A percentile compares a stretch with the other conserved stretches of the same genome.
Evolutionary conservation across 2,113 vertebrate genomes (phyloP).

Genomic region (Pristiophorus japonicus): DNA sequence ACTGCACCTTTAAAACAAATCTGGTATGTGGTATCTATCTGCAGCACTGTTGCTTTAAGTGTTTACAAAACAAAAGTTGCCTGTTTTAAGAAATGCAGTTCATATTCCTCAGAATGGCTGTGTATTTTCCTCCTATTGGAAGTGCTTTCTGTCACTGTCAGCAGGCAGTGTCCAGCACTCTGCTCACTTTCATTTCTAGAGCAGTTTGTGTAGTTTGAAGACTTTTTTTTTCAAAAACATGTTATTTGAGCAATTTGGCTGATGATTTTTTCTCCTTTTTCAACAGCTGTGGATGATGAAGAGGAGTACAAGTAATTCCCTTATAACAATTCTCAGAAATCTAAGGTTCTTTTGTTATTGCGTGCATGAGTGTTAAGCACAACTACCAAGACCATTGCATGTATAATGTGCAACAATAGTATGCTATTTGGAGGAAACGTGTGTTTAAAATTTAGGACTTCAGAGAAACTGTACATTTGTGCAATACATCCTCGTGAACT

Average conservation of each 20-base stretch:
- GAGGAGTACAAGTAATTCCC: conserved; percentile 64
- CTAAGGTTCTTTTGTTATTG: conserved; percentile 77
- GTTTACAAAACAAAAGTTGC: conserved; percentile 21
- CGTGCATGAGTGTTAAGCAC: conserved; percentile 86
- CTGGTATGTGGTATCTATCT: conserved; percentile 16
- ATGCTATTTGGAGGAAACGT: conserved; percentile 63
- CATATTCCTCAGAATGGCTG: conserved; percentile 5
- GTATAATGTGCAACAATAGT: conserved; percentile 62
- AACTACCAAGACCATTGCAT: conserved; percentile 80
- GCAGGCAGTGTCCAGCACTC: background rate
- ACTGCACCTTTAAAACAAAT: background rate
- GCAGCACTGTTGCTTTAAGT: conserved; percentile 21
- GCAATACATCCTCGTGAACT: conserved; percentile 56
- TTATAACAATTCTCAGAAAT: conserved; percentile 71
- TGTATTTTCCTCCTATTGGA: conserved; percentile 17
- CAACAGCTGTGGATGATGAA: conserved; percentile 72
- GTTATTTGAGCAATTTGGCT: conserved; percentile 36
- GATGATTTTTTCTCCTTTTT: conserved; percentile 61
- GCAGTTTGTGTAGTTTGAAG: background rate
- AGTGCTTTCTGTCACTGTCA: conserved; percentile 15
- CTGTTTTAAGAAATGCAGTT: background rate
- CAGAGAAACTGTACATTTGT: conserved; percentile 54
- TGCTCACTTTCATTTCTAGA: background rate
- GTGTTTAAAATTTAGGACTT: conserved; percentile 56
- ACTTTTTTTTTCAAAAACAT: background rate